Base-by-base conservation (phyloP, 1,140 invertebrate species). In the Harpegnathos saltator region DNA sequence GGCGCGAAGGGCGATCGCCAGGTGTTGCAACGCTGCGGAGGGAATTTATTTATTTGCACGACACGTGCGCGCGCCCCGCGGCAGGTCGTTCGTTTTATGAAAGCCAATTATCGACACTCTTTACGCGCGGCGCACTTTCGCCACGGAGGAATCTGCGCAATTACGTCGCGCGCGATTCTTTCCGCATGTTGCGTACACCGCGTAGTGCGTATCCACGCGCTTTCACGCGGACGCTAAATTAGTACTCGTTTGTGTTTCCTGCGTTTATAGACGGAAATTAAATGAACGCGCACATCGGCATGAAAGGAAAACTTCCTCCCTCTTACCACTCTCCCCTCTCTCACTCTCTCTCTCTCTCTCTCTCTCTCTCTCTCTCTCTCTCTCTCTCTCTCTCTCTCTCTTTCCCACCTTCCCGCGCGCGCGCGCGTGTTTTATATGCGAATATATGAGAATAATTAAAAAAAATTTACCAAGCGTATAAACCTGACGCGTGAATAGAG, bases 401-500 rank as follows among this genome's bases (percentile, higher is more conserved):
- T 33, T 5, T 33, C 5, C 5, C 29, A 3, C 29, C 5, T 33
- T 33, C 1, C 29, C 29, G 29, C 5, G 29, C 5, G 29, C 5
- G 29, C 5, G 33, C 7, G 33, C 7, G 33, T 33, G 33, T 33
- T 33, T 1, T 3, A 33, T 66, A 77, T 15, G 15, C 22, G 62
- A 77, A 68, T 63, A 75, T 63, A 59, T 63, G 38, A 17, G 59
- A 26, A 77, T 77, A 77, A 77, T 77, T 77, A 77, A 56, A 77
- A 72, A 77, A 77, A 77, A 54, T 68, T 77, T 54, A 19, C 11
- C 29, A 19, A 22, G 15, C 26, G 44, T 4, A 68, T 77, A 48
- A 77, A 77, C 68, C 63, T 66, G 44, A 77, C 62, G 48, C 62
- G 33, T 68, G 62, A 77, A 77, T 77, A 19, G 74, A 29, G 62